Evolutionary conservation across 2,113 vertebrate genomes (phyloP).

Genomic region (Boulengeromyrus knoepffleri): DNA sequence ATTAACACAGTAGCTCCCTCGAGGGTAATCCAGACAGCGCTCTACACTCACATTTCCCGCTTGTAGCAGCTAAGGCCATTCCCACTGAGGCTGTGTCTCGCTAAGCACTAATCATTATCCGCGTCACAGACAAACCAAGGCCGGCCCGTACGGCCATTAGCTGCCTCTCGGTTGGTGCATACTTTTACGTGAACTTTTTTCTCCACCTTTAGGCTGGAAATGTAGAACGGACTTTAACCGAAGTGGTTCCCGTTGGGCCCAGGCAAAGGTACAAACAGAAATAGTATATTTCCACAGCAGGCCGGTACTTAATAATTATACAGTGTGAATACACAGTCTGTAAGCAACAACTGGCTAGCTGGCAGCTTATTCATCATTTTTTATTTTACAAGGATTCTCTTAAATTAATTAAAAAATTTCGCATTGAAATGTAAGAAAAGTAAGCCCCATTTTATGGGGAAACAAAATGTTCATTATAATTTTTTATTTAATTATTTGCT

Average conservation of each 20-base stretch:
- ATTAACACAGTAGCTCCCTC: constrained; percentile 17
- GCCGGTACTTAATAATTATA: neutral
- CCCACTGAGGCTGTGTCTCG: constrained; percentile 13
- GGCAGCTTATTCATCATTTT: neutral
- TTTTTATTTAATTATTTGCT: neutral
- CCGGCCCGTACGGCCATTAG: constrained; percentile 28
- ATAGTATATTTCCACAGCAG: neutral
- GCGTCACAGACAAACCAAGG: constrained; percentile 12
- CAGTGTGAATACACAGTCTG: neutral
- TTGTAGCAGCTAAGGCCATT: constrained; percentile 26
- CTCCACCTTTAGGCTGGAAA: neutral
- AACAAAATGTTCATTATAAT: neutral
- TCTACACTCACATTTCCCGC: constrained; percentile 16
- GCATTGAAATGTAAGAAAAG: neutral
- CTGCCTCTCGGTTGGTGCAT: neutral
- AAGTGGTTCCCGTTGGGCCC: neutral
- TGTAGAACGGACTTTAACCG: neutral
- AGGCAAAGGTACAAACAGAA: neutral
- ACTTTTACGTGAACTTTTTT: neutral
- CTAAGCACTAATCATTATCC: constrained; percentile 34
- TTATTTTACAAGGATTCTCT: neutral
- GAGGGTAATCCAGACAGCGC: constrained; percentile 23
- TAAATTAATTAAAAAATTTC: neutral
- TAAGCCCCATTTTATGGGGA: neutral
- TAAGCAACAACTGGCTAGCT: neutral